These are phyloP conservation scores for Lepidocyrtinus sp. DNA, from an alignment of 2,888 invertebrate species.

Conservation along the genomic window DNA sequence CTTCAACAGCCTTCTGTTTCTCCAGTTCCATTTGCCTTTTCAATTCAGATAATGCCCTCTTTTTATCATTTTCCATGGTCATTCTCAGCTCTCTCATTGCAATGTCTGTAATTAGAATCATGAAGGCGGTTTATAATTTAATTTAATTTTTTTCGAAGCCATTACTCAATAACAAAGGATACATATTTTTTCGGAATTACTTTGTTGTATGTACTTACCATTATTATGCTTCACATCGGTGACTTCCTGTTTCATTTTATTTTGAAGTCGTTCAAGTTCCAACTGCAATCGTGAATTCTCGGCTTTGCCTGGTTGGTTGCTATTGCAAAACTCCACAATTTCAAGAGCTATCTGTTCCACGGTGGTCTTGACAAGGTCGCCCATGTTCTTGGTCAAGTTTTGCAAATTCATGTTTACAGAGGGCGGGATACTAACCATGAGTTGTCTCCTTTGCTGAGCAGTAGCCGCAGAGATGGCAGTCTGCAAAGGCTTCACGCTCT, in stretches of 20 bases:
- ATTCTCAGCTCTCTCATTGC: conserved; percentile 81
- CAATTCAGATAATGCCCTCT: conserved; percentile 79
- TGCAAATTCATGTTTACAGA: conserved; percentile 64
- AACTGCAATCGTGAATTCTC: conserved; percentile 46
- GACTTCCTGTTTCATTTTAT: conserved; percentile 80
- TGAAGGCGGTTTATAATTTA: neutral
- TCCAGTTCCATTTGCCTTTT: conserved; percentile 81
- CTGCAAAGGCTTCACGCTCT: conserved; percentile 22
- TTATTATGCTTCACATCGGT: conserved; percentile 82
- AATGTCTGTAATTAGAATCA: conserved; percentile 75
- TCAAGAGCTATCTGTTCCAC: conserved; percentile 68
- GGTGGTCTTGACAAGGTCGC: conserved; percentile 63
- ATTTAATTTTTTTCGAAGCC: neutral
- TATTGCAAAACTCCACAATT: conserved; percentile 62
- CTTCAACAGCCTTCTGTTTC: conserved; percentile 80
- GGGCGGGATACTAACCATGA: conserved; percentile 60
- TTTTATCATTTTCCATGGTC: conserved; percentile 81
- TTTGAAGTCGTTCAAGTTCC: conserved; percentile 70
- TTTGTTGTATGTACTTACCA: conserved; percentile 73
- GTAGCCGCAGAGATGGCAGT: neutral
- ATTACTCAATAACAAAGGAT: neutral
- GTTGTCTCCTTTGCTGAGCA: conserved; percentile 57
- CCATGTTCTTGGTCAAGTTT: conserved; percentile 64
- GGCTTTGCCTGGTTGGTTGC: conserved; percentile 54
- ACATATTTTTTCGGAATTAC: neutral